Conservation (phyloP, 1,140 invertebrate species). For the Aphaenogaster floridana region DNA sequence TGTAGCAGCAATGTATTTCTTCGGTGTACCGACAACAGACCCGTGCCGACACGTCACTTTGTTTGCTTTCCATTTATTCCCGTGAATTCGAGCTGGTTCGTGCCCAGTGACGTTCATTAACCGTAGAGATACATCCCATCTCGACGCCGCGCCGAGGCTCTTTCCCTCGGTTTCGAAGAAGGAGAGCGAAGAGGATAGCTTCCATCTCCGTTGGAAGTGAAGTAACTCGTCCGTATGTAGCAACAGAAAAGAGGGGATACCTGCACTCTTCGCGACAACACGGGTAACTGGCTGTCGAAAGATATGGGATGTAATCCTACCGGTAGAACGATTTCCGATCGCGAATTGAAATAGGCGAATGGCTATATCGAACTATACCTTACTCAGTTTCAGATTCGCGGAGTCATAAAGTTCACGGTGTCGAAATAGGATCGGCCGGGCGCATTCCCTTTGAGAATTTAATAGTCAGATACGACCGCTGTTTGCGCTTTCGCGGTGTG, state of each 20-base stretch:
- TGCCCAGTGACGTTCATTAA: conserved; percentile 52
- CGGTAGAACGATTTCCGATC: conserved; percentile 38
- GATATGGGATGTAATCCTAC: neutral
- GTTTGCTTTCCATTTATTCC: conserved; percentile 62
- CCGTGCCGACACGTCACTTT: conserved; percentile 56
- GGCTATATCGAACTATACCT: neutral
- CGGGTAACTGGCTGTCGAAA: neutral
- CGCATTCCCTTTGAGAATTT: conserved; percentile 36
- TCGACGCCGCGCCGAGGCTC: neutral
- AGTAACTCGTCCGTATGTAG: neutral
- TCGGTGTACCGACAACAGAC: conserved; percentile 25
- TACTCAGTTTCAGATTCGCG: neutral
- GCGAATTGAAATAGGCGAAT: neutral
- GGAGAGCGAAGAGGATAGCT: neutral
- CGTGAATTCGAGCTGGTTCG: conserved; percentile 45
- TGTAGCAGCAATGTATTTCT: conserved; percentile 50
- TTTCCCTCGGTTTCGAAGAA: conserved; percentile 13
- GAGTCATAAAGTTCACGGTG: conserved; percentile 36
- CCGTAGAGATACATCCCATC: conserved; percentile 29
- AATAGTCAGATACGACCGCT: conserved; percentile 38
- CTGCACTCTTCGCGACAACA: neutral
- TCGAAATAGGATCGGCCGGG: conserved; percentile 14
- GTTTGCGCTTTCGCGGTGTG: neutral
- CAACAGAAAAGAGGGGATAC: neutral
- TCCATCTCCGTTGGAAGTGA: neutral